Percentiles rank a stretch among this genome's conserved stretches.
Conservation (phyloP, 2,797 vertebrate species). For the Ataeniobius toweri region DNA sequence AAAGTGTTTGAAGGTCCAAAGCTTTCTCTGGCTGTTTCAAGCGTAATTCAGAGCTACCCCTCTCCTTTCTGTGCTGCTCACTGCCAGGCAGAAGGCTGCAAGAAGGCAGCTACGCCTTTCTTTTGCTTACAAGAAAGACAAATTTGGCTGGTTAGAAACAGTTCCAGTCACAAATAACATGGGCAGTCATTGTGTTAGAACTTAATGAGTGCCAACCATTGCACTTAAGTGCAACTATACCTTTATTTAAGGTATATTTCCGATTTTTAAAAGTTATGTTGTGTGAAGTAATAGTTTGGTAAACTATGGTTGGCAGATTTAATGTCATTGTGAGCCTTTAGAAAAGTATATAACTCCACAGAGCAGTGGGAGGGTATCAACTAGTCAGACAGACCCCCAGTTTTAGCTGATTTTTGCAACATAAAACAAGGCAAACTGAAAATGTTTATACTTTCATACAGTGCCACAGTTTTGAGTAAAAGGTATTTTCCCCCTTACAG, state of each 20-base stretch:
- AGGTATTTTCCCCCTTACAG: neutral
- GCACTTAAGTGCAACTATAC: neutral
- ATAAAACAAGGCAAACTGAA: neutral
- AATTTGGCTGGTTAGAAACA: neutral
- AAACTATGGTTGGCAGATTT: neutral
- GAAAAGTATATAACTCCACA: no score
- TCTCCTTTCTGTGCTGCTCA: neutral
- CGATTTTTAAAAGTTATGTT: neutral
- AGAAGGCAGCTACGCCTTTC: neutral
- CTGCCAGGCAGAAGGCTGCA: neutral
- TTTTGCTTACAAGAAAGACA: neutral
- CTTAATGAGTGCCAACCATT: neutral
- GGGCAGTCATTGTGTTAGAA: neutral
- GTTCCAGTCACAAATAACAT: neutral
- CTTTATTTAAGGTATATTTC: no score
- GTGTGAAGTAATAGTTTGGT: neutral
- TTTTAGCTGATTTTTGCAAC: no score
- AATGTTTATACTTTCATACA: neutral
- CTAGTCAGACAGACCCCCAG: neutral
- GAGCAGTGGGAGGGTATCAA: neutral
- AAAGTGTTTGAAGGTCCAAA: no score
- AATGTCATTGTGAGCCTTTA: neutral
- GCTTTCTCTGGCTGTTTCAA: neutral
- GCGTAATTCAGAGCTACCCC: neutral
- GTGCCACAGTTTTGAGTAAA: neutral